Conservation (phyloP, 1,140 invertebrate genomes). For the Trypoxylus dichotomus region DNA sequence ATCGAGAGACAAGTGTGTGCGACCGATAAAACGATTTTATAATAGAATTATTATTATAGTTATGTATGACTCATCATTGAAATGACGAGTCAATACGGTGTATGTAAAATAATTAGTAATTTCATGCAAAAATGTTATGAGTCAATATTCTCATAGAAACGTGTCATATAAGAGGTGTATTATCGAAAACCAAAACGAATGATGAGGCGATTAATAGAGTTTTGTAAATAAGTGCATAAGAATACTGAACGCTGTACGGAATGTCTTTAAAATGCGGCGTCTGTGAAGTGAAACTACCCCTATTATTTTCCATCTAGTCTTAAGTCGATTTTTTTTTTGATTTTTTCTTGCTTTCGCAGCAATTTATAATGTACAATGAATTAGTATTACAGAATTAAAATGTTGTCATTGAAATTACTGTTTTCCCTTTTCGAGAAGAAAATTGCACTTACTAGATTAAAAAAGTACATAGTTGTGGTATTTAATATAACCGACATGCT, state of each 20-base stretch:
- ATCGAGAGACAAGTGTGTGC: background rate
- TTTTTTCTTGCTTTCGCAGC: too few relatives aligned
- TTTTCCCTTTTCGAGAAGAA: too few relatives aligned
- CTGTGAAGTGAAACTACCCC: background rate
- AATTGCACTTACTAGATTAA: too few relatives aligned
- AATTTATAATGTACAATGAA: too few relatives aligned
- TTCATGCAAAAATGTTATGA: background rate
- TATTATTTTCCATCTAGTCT: too few relatives aligned
- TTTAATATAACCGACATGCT: too few relatives aligned
- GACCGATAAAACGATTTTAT: constrained; percentile 6
- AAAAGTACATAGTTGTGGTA: too few relatives aligned
- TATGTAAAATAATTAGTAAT: background rate
- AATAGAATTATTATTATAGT: background rate
- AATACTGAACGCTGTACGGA: background rate
- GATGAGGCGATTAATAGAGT: background rate
- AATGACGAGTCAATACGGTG: background rate
- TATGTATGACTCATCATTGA: background rate
- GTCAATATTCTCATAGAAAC: constrained; percentile 12
- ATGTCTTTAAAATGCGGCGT: constrained; percentile 1
- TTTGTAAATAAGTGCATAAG: background rate
- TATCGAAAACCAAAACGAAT: constrained; percentile 3
- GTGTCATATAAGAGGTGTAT: constrained; percentile 15
- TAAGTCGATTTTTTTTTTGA: too few relatives aligned
- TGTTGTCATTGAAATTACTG: too few relatives aligned
- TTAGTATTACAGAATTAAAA: too few relatives aligned